phyloP scores from a whole-genome alignment of 2,797 vertebrate species.

The Sebastes vulpes region DNA sequence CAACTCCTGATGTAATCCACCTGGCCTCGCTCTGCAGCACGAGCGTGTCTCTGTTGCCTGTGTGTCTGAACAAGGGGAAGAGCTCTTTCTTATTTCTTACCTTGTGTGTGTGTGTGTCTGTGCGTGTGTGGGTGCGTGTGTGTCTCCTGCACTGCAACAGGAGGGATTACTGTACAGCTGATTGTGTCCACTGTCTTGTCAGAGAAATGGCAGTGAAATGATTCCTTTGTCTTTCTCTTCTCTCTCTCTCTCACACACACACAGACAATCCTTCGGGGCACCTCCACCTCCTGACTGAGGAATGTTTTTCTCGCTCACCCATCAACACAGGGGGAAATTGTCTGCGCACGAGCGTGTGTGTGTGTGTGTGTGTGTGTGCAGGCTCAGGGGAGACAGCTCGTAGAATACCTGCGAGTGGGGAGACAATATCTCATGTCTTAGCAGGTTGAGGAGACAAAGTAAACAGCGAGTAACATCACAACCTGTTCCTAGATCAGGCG shows the following conservation, averaged over 20 bases:
- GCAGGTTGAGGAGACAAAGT: slow-evolving; percentile 78
- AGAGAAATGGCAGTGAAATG: slow-evolving; percentile 36
- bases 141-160: slow-evolving; percentile 11
- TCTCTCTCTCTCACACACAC: slow-evolving; percentile 5
- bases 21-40: slow-evolving; percentile 41
- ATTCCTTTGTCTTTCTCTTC: slow-evolving; percentile 42
- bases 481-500: slow-evolving; percentile 56
- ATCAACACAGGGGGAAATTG: slow-evolving; percentile 79
- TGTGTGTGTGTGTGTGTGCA: slow-evolving; percentile 20
- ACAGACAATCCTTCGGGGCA: slow-evolving; percentile 71
- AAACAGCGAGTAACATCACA: slow-evolving; percentile 78
- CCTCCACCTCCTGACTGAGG: slow-evolving; percentile 70
- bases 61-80: slow-evolving; percentile 15
- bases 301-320: slow-evolving; percentile 82
- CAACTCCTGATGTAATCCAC: slow-evolving; percentile 71
- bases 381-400: slow-evolving; percentile 58
- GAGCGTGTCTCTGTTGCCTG: slow-evolving; percentile 13
- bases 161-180: slow-evolving; percentile 36
- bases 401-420: slow-evolving; percentile 66
- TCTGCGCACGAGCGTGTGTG: slow-evolving; percentile 40
- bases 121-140: not conserved
- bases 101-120: not conserved
- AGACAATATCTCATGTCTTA: slow-evolving; percentile 77
- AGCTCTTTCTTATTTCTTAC: not conserved
- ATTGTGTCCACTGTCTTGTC: slow-evolving; percentile 45